These are phyloP conservation scores for Promerops cafer DNA, from an alignment of 2,113 vertebrate species.

Conservation along the genomic window DNA sequence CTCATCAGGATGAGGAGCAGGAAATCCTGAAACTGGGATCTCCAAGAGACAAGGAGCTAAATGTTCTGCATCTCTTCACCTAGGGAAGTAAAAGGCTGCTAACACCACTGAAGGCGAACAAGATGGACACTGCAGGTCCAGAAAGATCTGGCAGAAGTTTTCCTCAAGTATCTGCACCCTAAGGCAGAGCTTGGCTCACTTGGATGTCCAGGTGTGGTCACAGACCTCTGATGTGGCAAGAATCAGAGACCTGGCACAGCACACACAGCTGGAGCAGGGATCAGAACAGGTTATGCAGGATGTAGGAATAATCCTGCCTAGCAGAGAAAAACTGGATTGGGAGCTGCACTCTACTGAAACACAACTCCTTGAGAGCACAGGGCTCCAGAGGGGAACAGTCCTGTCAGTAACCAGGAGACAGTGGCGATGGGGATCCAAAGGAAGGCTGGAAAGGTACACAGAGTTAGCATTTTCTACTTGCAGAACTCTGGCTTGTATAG, in stretches of 20 bases:
- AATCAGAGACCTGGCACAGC: not conserved
- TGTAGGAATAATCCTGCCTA: not conserved
- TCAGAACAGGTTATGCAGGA: not conserved
- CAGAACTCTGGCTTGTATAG: not conserved
- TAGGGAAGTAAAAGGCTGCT: not conserved
- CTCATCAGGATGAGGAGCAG: not conserved
- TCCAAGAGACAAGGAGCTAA: not conserved
- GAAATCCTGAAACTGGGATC: not conserved
- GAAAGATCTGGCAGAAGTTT: not conserved
- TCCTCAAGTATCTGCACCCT: not conserved
- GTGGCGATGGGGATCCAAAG: not conserved
- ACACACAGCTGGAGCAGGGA: not conserved
- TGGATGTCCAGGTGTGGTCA: not conserved
- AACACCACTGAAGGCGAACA: not conserved
- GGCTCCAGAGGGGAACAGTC: not conserved
- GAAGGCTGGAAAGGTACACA: not conserved
- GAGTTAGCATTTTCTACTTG: not conserved
- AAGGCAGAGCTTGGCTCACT: not conserved
- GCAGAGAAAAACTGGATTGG: not conserved
- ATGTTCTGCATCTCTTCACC: not conserved
- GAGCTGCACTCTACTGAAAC: not conserved
- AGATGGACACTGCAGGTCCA: not conserved
- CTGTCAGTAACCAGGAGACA: not conserved
- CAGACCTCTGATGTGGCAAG: not conserved
- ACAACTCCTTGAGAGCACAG: not conserved